Evolutionary conservation across 2,888 invertebrate genomes (phyloP), one percentile per base, ranked within the genome.

Genomic region (Napeogenes inachia): DNA sequence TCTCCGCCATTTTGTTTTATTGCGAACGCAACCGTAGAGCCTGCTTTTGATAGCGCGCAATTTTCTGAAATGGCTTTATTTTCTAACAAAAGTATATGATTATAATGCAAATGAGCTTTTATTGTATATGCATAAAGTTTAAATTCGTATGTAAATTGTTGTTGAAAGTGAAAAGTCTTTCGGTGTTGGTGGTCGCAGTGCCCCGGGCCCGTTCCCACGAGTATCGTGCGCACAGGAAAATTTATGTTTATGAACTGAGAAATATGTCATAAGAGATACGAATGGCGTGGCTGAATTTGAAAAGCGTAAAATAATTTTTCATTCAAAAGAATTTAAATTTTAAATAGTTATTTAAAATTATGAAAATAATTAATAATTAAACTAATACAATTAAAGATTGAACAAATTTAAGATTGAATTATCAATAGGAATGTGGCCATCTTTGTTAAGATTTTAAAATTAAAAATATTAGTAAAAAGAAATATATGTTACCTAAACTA

Each of bases 191-290:
- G 90, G 90, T 89, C 89, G 87, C 56, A 67, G 68, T 70, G 80
- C 87, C 79, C 73, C 78, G 75, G 87, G 87, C 85, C 65, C 68
- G 81, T 89, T 90, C 90, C 86, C 90, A 89, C 90, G 90, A 81
- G 80, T 89, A 87, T 89, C 76, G 83, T 74, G 75, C 80, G 74
- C 83, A 77, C 74, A 81, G 88, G 90, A 89, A 89, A 89, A 89
- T 89, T 84, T 89, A 89, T 89, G 88, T 84, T 87, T 84, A 89
- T 85, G 85, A 83, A 86, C 85, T 87, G 85, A 88, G 89, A 87
- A 88, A 88, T 88, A 82, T 89, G 89, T 88, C 89, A 86, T 88
- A 86, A 87, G 81, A 81, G 82, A 89, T 89, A 85, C 79, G 82
- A 77, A 85, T 80, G 75, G 85, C 82, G 81, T 82, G 81, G 75